phyloP scores from a whole-genome alignment of 2,113 vertebrate genomes.

The Ancistrus triradiatus region DNA sequence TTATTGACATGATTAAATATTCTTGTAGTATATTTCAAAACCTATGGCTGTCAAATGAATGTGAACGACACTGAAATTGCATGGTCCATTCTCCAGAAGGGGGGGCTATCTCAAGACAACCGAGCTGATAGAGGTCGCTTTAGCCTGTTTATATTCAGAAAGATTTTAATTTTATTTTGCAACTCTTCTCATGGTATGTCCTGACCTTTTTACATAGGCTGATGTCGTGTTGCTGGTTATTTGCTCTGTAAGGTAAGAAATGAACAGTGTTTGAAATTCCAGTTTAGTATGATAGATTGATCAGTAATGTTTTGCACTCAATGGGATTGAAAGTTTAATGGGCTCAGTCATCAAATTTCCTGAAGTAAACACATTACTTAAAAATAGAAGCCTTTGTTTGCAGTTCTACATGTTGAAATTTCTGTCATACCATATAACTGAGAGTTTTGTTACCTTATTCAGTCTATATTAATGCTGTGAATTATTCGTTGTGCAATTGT shows the following conservation, averaged over 20 bases:
- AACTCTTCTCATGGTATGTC: neutral
- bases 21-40: slow-evolving; percentile 87
- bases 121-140: slow-evolving; percentile 67
- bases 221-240: slow-evolving; percentile 92
- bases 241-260: slow-evolving; percentile 88
- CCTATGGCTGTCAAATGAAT: slow-evolving; percentile 96
- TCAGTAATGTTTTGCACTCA: neutral
- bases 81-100: slow-evolving; percentile 84
- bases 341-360: no score
- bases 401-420: no score
- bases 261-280: no score
- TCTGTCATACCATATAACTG: no score
- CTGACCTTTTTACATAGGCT: slow-evolving; percentile 65
- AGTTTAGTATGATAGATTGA: no score
- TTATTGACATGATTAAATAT: no score
- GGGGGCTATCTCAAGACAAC: slow-evolving; percentile 74
- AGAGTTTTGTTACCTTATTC: no score
- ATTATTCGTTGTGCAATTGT: no score
- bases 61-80: slow-evolving; percentile 89
- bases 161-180: no score
- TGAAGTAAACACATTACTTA: no score
- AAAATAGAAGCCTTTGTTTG: no score
- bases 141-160: slow-evolving; percentile 52
- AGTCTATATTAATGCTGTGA: no score
- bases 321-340: neutral